Base-by-base conservation (phyloP, 2,888 invertebrate genomes). In the Fragum fragum region DNA sequence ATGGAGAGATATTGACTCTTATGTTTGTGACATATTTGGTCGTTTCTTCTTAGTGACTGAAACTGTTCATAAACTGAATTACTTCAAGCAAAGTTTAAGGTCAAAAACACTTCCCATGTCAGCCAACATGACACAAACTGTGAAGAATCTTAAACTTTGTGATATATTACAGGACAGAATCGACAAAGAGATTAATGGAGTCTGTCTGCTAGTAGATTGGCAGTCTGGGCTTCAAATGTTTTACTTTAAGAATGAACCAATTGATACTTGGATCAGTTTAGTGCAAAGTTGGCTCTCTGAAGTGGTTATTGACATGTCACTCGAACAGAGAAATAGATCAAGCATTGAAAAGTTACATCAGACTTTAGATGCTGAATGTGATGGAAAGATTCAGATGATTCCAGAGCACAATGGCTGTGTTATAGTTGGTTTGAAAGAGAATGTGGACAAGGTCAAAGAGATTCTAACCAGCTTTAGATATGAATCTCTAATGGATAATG, bases 11-110 rank as follows among this genome's bases (percentile, higher is more conserved):
- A 32, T 5, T 61, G n/a, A 61, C 23, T n/a, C 32, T 0, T n/a
- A 14, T 26, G 18, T 66, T 6, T 66, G 42, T 66, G 16, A 66
- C 21, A 39, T 66, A 23, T 42, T 21, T 66, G 66, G 66, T 5
- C n/a, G 7, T 23, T 42, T 42, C 23, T 42, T 36, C 14, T 1
- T 14, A 11, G 42, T 66, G 5, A 2, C 32, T 21, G 21, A 42
- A 1, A 39, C 42, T 21, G 42, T 16, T n/a, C 3, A 11, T 11
- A 23, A 66, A 66, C 14, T 66, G 9, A 21, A 23, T 6, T 23
- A 42, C n/a, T 66, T n/a, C 42, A 66, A n/a, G 18, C 6, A 42
- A 21, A 42, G 26, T 42, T 11, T 66, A 16, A 21, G 36, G 36
- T 42, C 36, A 18, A 66, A 26, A 36, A 23, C 16, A 1, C 1